phyloP scores from a whole-genome alignment of 2,113 vertebrate genomes.

The Lota lota region DNA sequence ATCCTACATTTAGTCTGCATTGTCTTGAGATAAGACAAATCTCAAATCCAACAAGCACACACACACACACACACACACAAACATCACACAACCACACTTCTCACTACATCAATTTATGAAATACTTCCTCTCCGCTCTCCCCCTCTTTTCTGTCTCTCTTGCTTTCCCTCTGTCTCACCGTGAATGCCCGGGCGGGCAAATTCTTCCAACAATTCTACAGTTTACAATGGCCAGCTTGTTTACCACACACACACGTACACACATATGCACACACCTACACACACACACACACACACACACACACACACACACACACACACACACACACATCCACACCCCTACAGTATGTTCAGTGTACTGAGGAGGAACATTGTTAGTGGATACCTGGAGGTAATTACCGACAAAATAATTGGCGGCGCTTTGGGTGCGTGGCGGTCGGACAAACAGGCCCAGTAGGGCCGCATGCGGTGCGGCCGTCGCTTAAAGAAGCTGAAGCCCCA shows the following conservation, averaged over 20 bases:
- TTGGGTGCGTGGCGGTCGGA: constrained; percentile 18
- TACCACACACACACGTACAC: constrained; percentile 3
- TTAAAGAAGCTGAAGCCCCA: constrained; percentile 9
- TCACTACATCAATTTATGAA: constrained; percentile 13
- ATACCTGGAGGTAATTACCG: constrained; percentile 50
- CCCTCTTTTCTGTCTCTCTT: constrained; percentile 8
- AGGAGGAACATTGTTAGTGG: constrained; percentile 27
- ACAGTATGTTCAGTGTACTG: constrained; percentile 27
- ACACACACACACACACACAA: background rate
- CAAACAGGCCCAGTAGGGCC: no score
- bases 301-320: background rate
- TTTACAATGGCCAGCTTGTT: constrained; percentile 20
- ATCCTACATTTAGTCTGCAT: no score
- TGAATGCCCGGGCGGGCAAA: constrained; percentile 31
- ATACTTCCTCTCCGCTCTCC: constrained; percentile 12
- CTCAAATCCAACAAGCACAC: no score
- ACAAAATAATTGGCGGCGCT: constrained; percentile 50
- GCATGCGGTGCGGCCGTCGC: no score
- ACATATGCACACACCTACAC: background rate
- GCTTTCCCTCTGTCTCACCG: constrained; percentile 9
- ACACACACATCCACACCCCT: no score
- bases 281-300: constrained; percentile 5
- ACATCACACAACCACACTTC: constrained; percentile 15
- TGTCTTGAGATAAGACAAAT: no score
- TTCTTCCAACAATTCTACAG: constrained; percentile 38